Base-by-base conservation (phyloP, 2,888 invertebrate species). In the Diogma glabrata region DNA sequence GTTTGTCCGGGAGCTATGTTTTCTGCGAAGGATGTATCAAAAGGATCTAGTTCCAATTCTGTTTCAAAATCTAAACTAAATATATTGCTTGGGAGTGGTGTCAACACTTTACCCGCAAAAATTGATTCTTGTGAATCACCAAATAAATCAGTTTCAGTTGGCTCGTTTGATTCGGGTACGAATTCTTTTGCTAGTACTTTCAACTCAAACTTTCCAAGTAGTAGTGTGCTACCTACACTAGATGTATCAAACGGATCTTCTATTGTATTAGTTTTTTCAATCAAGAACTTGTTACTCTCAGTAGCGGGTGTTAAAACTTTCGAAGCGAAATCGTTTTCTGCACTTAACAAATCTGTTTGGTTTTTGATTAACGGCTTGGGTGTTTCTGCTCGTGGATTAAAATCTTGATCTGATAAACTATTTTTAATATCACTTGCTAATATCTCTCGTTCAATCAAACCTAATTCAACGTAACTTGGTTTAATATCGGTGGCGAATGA, bases 241-340 rank as follows among this genome's bases (percentile, higher is more conserved):
- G 87, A 87, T 1, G 89, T 89, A 63, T 90, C 89, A 61, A 90
- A 90, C 0, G 89, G 89, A 73, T 90, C 89, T 48, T 69, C 62
- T 20, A 66, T 59, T 45, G 61, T 54, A 30, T 64, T 66, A 8
- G 10, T 5, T n/a, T n/a, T n/a, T n/a, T 40, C 40, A 20, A 43
- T 63, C 65, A 3, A 60, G 57, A 19, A 64, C 55, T 51, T 65
- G 58, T 73, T 50, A 75, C 70, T 40, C 22, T 40, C 40, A 20
- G 22, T 2, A 4, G 72, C 73, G 0, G 79, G 78, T 1, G 86
- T 86, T 45, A 87, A 63, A 48, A 86, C 84, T 67, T 86, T 87
- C 2, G 74, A 76, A 58, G 79, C 74, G 47, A 84, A 72, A 57
- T 78, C 74, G 49, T 74, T 73, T 12, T 19, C 40, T 51, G 69